Base-by-base conservation (phyloP, 2,797 vertebrate species). In the Huso huso region DNA sequence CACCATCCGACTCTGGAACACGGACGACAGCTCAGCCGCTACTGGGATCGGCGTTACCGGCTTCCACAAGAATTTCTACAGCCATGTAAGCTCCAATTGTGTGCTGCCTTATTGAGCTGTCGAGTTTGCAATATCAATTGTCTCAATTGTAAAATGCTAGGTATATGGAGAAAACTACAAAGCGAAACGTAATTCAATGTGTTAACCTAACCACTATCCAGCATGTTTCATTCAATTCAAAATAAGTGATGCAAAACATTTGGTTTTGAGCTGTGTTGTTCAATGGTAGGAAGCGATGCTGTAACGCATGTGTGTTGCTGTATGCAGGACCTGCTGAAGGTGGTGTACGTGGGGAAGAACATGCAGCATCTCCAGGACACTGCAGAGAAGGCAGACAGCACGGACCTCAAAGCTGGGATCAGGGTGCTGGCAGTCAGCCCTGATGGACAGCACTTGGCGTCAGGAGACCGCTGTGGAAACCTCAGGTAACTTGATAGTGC, bases 401-500 rank as follows among this genome's bases (percentile, higher is more conserved):
- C 84, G 48, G 93, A 94, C 1, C 76, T 78, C 61, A 94, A 92
- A 68, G 76, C 88, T 0, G 93, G 94, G 1, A 84, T 96, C 69
- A 75, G 93, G 37, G 92, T 93, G 49, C 75, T 96, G 81, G 83
- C 81, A 7, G 73, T 95, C 81, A 93, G 92, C 78, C 92, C 92
- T n/a, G 87, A 94, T 4, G 93, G 94, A 9, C 89, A 81, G 10
- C 90, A 93, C 66, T 74, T 97, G 79, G 95, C 93, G 0, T 93
- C 92, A 0, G 95, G 95, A 15, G 95, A 95, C 76, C 86, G 92
- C 65, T 86, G 77, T 70, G 95, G 95, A 63, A 95, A 92, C 81
- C 76, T 96, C 70, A 87, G 88, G 95, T 89, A 59, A 37, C 37
- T 5, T 37, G 37, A 37, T 37, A 5, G 37, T 37, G 37, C 37